Conservation (phyloP, 2,113 vertebrate species). For the Vireo altiloquus region DNA sequence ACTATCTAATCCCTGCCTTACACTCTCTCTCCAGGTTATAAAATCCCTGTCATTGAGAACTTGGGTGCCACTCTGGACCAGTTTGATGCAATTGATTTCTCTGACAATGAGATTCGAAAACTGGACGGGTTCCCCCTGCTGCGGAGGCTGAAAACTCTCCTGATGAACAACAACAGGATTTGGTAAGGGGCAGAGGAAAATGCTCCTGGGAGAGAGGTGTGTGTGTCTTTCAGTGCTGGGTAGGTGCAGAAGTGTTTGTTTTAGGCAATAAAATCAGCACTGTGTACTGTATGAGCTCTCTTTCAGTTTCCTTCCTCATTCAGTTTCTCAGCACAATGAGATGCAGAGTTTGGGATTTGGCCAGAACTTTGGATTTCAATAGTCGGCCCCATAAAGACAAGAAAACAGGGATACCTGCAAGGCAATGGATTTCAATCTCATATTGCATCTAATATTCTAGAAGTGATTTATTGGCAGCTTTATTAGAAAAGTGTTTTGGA, state of each 20-base stretch:
- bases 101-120: constrained; percentile 94
- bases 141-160: constrained; percentile 85
- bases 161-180: constrained; percentile 96
- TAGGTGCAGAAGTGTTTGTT: neutral
- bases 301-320: neutral
- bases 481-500: neutral
- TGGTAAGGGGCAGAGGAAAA: constrained; percentile 74
- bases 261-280: neutral
- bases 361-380: neutral
- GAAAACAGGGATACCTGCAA: neutral
- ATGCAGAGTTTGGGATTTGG: neutral
- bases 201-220: neutral
- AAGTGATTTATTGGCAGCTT: neutral
- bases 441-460: no score
- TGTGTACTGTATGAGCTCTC: rapidly evolving
- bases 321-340: neutral
- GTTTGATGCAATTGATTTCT: constrained; percentile 96
- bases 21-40: constrained; percentile 77
- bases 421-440: neutral
- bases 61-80: constrained; percentile 94
- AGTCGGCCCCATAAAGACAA: neutral
- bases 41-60: constrained; percentile 96
- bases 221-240: neutral
- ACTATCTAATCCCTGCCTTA: neutral
- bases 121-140: constrained; percentile 93